Conservation (phyloP, 2,797 vertebrate genomes). For the Apogon hyalosoma region DNA sequence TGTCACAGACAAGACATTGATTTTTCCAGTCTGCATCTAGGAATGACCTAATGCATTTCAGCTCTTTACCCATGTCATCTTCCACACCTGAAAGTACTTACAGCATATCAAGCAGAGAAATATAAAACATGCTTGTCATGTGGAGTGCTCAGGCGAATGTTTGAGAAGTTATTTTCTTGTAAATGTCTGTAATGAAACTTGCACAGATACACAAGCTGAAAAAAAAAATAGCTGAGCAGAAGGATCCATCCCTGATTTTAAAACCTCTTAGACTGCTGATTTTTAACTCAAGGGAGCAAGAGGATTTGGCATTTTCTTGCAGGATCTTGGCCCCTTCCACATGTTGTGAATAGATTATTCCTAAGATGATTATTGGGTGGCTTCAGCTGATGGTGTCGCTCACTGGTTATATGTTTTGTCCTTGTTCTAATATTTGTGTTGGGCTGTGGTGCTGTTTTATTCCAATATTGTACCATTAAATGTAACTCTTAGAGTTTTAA, state of each 20-base stretch:
- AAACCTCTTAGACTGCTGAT: constrained; percentile 42
- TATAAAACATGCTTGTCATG: constrained; percentile 50
- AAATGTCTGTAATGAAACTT: constrained; percentile 60
- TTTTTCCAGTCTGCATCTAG: constrained; percentile 14
- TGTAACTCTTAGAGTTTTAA: constrained; percentile 11
- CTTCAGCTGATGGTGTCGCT: constrained; percentile 29
- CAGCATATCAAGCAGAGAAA: background rate
- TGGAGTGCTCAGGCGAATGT: constrained; percentile 56
- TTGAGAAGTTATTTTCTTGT: constrained; percentile 57
- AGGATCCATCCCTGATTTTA: constrained; percentile 26
- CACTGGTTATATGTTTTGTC: constrained; percentile 23
- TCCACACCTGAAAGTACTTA: background rate
- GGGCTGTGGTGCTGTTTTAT: background rate
- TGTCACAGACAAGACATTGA: constrained; percentile 25
- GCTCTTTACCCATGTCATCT: background rate
- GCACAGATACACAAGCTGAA: constrained; percentile 40
- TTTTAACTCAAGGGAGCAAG: constrained; percentile 31
- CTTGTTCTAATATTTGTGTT: constrained; percentile 24
- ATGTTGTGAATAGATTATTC: constrained; percentile 59
- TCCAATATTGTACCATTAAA: constrained; percentile 6
- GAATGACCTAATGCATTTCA: constrained; percentile 11
- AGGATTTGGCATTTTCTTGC: constrained; percentile 38
- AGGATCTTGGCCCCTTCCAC: constrained; percentile 43
- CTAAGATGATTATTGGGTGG: constrained; percentile 38
- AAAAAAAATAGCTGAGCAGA: constrained; percentile 14